Conservation (phyloP, 2,888 invertebrate genomes). For the Cepaea hortensis region DNA sequence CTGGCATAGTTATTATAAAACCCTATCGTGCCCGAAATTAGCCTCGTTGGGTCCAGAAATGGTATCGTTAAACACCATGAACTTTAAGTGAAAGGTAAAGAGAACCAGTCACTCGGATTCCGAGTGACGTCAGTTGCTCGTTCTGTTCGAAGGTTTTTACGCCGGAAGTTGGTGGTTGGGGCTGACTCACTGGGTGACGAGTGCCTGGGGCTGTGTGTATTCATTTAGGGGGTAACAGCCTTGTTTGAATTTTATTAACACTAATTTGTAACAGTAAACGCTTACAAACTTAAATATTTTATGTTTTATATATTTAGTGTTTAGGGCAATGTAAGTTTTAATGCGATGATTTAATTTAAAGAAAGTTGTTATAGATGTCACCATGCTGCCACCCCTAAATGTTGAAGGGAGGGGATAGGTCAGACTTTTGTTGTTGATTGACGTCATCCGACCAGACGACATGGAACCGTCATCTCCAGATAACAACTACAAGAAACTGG, state of each 20-base stretch:
- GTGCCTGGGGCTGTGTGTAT: slow-evolving; percentile 33
- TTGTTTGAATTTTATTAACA: background rate
- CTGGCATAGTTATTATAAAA: no score
- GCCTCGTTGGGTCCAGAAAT: background rate
- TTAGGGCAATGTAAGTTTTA: background rate
- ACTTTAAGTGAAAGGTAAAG: background rate
- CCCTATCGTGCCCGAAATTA: background rate
- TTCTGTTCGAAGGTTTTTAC: slow-evolving; percentile 38
- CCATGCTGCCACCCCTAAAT: background rate
- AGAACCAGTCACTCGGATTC: no score
- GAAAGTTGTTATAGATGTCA: background rate
- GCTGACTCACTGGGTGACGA: slow-evolving; percentile 55
- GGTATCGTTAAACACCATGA: background rate
- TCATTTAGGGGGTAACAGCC: background rate
- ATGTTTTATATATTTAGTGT: background rate
- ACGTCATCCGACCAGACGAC: slow-evolving; percentile 52
- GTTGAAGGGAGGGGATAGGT: slow-evolving; percentile 37
- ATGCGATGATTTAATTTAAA: background rate
- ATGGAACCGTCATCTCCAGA: slow-evolving; percentile 45
- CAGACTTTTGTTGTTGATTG: slow-evolving; percentile 53
- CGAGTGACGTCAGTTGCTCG: slow-evolving; percentile 52
- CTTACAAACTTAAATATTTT: background rate
- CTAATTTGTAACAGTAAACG: background rate
- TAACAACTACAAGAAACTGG: slow-evolving; percentile 35
- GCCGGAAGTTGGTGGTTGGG: slow-evolving; percentile 51